Evolutionary conservation across 2,888 invertebrate genomes (phyloP).

Genomic region (Pristionchus fissidentatus): DNA sequence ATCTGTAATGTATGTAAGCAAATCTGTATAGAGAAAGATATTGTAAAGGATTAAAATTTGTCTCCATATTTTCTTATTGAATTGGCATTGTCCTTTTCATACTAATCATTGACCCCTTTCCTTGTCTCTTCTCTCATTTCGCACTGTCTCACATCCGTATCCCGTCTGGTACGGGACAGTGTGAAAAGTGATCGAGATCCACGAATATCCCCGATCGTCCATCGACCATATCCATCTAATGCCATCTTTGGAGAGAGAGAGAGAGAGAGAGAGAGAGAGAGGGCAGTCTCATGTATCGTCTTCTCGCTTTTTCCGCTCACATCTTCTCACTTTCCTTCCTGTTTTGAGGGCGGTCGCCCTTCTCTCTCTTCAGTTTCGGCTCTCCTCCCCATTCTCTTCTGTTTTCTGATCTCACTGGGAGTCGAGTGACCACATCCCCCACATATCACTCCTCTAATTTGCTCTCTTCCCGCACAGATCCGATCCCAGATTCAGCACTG

Average conservation of each 20-base stretch:
- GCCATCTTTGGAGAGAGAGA: too few species aligned
- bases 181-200: too few species aligned
- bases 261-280: too few species aligned
- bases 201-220: background rate
- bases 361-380: background rate
- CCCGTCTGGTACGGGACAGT: background rate
- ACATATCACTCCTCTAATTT: constrained; percentile 11
- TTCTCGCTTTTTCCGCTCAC: background rate
- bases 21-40: background rate
- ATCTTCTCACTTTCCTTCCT: constrained; percentile 7
- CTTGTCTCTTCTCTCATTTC: background rate
- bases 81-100: too few species aligned
- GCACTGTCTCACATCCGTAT: background rate
- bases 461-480: background rate
- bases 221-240: background rate
- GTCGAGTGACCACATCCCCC: background rate
- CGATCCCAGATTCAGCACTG: background rate
- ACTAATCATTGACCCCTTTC: too few species aligned
- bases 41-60: too few species aligned
- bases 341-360: too few species aligned
- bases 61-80: too few species aligned
- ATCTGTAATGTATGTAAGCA: too few species aligned
- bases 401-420: constrained; percentile 28
- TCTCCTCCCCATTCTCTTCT: background rate
- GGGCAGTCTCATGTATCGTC: constrained; percentile 31